Evolutionary conservation across 2,113 vertebrate species (phyloP).

Genomic region (Catharus minimus): DNA sequence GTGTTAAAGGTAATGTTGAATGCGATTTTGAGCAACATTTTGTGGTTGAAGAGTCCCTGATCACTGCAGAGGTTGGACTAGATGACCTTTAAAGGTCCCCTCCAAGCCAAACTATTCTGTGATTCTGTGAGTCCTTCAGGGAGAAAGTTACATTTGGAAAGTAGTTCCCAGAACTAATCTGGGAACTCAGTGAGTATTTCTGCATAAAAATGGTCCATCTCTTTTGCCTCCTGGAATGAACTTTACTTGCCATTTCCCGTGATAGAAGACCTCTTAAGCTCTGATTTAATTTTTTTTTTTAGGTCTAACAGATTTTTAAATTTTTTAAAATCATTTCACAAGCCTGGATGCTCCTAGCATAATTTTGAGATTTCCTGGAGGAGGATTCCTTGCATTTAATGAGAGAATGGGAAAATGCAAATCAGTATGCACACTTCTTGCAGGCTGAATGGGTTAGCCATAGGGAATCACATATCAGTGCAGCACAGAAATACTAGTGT

Average conservation of each 20-base stretch:
- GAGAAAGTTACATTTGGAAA: background rate
- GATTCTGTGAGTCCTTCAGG: background rate
- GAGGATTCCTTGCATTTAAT: background rate
- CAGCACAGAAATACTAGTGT: background rate
- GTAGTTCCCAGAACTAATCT: background rate
- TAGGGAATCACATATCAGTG: background rate
- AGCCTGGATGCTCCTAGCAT: background rate
- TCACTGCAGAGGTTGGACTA: background rate
- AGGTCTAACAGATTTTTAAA: background rate
- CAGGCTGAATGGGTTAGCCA: background rate
- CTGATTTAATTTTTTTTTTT: background rate
- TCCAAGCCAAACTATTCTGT: background rate
- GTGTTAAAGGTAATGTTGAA: background rate
- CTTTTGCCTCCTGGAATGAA: background rate
- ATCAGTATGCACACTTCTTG: background rate
- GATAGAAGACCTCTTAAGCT: background rate
- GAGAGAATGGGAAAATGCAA: conserved; percentile 11
- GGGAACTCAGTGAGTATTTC: background rate
- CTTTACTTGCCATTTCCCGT: background rate
- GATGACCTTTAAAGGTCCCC: background rate
- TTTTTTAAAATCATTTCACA: background rate
- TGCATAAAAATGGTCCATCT: background rate
- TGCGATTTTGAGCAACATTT: background rate
- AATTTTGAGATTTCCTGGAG: background rate
- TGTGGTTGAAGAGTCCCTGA: background rate